Percentiles rank a stretch among this genome's conserved stretches.
These are phyloP conservation scores for Drosophila triauraria DNA, from an alignment of 1,140 invertebrate genomes.

Conservation along the genomic window DNA sequence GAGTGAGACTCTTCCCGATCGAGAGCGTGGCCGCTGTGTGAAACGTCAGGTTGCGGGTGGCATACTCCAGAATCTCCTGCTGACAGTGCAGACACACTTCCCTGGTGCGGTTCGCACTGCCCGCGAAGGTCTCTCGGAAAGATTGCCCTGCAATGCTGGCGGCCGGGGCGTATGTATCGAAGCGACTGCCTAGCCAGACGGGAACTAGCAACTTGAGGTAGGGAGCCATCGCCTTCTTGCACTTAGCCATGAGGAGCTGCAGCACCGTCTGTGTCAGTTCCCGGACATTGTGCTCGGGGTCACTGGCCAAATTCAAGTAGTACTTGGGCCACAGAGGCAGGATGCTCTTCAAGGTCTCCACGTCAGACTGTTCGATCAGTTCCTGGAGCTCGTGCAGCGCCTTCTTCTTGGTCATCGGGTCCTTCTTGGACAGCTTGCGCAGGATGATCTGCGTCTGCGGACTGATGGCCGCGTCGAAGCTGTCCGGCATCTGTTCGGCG, in stretches of 20 bases:
- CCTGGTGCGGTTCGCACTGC: slow-evolving; percentile 87
- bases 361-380: slow-evolving; percentile 88
- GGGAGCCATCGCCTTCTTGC: slow-evolving; percentile 91
- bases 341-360: slow-evolving; percentile 88
- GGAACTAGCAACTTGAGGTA: slow-evolving; percentile 91
- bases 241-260: slow-evolving; percentile 88
- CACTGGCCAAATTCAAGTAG: slow-evolving; percentile 90
- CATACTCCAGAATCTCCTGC: slow-evolving; percentile 90
- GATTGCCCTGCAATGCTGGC: slow-evolving; percentile 89
- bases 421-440: slow-evolving; percentile 94
- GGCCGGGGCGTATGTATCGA: slow-evolving; percentile 92
- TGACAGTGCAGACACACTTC: slow-evolving; percentile 92
- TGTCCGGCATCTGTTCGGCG: slow-evolving; percentile 85
- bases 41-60: slow-evolving; percentile 89
- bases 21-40: slow-evolving; percentile 87
- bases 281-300: slow-evolving; percentile 92
- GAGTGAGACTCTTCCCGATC: slow-evolving; percentile 77
- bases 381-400: slow-evolving; percentile 92
- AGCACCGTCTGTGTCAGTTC: slow-evolving; percentile 91
- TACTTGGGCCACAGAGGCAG: slow-evolving; percentile 92
- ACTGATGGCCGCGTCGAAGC: slow-evolving; percentile 87
- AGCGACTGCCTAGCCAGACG: slow-evolving; percentile 91
- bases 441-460: slow-evolving; percentile 88
- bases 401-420: slow-evolving; percentile 94
- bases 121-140: slow-evolving; percentile 91